Percentiles rank a stretch among this genome's conserved stretches.
Evolutionary conservation across 2,113 vertebrate species (phyloP).

Genomic region (Oryzias javanicus): DNA sequence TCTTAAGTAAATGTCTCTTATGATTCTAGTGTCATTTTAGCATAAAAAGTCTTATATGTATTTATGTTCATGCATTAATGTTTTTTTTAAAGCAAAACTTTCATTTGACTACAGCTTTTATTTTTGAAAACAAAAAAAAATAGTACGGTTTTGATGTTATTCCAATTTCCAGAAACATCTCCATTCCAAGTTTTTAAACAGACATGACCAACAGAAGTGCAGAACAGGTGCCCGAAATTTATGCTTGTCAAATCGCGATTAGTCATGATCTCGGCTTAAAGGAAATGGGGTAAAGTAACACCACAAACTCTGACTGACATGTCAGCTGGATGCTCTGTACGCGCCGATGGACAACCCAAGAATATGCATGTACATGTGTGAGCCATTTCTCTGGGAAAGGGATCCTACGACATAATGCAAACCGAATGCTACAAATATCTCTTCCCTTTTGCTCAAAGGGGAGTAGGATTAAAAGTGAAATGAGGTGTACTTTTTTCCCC

Average conservation of each 20-base stretch:
- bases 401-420: slow-evolving; percentile 23
- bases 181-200: slow-evolving; percentile 57
- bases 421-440: slow-evolving; percentile 8
- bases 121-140: slow-evolving; percentile 43
- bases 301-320: slow-evolving; percentile 66
- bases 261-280: slow-evolving; percentile 75
- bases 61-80: slow-evolving; percentile 89
- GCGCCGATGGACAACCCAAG: slow-evolving; percentile 32
- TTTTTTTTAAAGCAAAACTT: slow-evolving; percentile 80
- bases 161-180: slow-evolving; percentile 55
- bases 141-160: slow-evolving; percentile 46
- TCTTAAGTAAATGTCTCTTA: slow-evolving; percentile 78
- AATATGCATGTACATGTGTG: slow-evolving; percentile 29
- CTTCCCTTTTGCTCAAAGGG: slow-evolving; percentile 11
- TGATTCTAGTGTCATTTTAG: slow-evolving; percentile 75
- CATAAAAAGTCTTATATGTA: slow-evolving; percentile 84
- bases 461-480: slow-evolving; percentile 11
- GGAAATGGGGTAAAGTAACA: slow-evolving; percentile 77
- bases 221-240: slow-evolving; percentile 71
- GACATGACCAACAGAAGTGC: slow-evolving; percentile 54
- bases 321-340: slow-evolving; percentile 72
- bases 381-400: slow-evolving; percentile 14
- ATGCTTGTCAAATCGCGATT: slow-evolving; percentile 74
- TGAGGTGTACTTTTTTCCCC: slow-evolving; percentile 19
- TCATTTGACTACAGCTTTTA: slow-evolving; percentile 57